These are phyloP conservation scores for Psix sp. DNA, from an alignment of 1,140 invertebrate genomes.

Conservation along the genomic window DNA sequence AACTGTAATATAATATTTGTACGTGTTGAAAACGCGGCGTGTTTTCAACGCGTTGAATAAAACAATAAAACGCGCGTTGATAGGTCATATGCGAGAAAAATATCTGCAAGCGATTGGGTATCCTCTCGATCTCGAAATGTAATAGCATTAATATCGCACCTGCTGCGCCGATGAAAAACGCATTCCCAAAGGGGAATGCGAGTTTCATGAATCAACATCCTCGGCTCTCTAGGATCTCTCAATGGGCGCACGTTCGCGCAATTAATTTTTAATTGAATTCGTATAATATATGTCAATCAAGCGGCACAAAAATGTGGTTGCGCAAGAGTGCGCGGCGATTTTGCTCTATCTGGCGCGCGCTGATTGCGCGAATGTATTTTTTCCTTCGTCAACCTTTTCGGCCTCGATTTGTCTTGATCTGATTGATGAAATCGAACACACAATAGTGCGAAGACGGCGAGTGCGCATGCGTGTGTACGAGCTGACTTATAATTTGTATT, in stretches of 20 bases:
- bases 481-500: slow-evolving; percentile 56
- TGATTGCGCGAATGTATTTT: slow-evolving; percentile 26
- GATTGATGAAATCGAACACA: slow-evolving; percentile 42
- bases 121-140: slow-evolving; percentile 17
- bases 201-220: slow-evolving; percentile 32
- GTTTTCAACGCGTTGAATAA: slow-evolving; percentile 1
- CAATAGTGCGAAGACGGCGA: no score
- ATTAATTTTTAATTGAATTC: slow-evolving; percentile 47
- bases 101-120: slow-evolving; percentile 23
- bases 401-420: slow-evolving; percentile 18
- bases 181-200: slow-evolving; percentile 22
- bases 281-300: slow-evolving; percentile 39
- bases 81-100: slow-evolving; percentile 19
- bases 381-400: slow-evolving; percentile 23
- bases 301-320: slow-evolving; percentile 19
- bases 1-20: slow-evolving; percentile 10
- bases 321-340: slow-evolving; percentile 2
- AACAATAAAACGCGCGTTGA: slow-evolving; percentile 14
- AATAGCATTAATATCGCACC: slow-evolving; percentile 44
- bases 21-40: neutral
- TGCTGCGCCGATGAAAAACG: slow-evolving; percentile 36
- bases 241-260: slow-evolving; percentile 26
- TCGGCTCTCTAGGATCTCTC: neutral
- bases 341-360: no score
- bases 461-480: no score